A percentile compares a stretch with the other conserved stretches of the same genome.
phyloP scores from a whole-genome alignment of 2,888 invertebrate species.

The Panorpa germanica region DNA sequence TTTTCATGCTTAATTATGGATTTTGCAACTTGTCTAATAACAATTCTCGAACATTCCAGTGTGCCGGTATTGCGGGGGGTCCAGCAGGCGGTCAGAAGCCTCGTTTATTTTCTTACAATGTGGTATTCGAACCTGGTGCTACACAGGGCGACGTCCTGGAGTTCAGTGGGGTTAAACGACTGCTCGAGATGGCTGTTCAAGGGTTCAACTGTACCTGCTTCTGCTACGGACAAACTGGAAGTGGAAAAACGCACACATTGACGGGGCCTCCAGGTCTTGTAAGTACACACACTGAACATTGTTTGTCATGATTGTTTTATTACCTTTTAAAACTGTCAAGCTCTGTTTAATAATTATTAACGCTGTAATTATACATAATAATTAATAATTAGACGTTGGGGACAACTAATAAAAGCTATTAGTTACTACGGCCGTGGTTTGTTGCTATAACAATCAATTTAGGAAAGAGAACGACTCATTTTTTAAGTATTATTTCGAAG shows the following conservation, averaged over 20 bases:
- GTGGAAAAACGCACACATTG: conserved; percentile 89
- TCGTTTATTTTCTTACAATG: conserved; percentile 85
- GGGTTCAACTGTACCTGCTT: conserved; percentile 89
- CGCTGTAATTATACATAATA: not conserved
- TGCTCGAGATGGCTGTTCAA: conserved; percentile 86
- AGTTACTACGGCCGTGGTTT: too few species aligned
- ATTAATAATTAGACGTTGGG: not conserved
- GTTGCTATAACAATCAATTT: too few species aligned
- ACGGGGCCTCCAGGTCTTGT: conserved; percentile 82
- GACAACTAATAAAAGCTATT: conserved; percentile 1
- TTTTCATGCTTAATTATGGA: not conserved
- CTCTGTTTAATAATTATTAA: too few species aligned
- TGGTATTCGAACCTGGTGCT: conserved; percentile 84
- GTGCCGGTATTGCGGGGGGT: conserved; percentile 27
- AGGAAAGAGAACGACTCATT: not conserved
- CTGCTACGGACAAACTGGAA: conserved; percentile 94
- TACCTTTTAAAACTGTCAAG: too few species aligned
- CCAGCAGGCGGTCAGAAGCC: conserved; percentile 43
- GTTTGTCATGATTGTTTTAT: too few species aligned
- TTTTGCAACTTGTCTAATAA: not conserved
- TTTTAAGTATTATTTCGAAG: conserved; percentile 6
- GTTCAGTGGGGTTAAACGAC: conserved; percentile 74
- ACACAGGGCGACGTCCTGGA: conserved; percentile 67
- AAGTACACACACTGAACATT: too few species aligned
- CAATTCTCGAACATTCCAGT: conserved; percentile 18